These are phyloP conservation scores for Aphyosemion australe DNA, from an alignment of 2,113 vertebrate genomes.

Conservation along the genomic window DNA sequence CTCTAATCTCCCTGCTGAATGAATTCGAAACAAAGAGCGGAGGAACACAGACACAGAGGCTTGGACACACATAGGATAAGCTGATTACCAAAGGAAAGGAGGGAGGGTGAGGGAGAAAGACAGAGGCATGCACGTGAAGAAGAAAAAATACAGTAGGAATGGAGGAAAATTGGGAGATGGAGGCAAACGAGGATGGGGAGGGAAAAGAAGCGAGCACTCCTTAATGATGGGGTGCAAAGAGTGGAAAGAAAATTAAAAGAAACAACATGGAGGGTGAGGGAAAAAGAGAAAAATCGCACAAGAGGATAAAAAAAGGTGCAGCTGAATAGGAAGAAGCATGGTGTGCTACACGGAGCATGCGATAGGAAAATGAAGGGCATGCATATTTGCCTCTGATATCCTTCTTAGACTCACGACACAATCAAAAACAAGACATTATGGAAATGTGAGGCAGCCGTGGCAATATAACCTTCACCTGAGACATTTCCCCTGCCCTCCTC, in stretches of 20 bases:
- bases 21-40: constrained; percentile 77
- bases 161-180: constrained; percentile 19
- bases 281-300: constrained; percentile 13
- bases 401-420: constrained; percentile 41
- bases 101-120: constrained; percentile 46
- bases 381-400: constrained; percentile 59
- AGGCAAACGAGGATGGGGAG: constrained; percentile 21
- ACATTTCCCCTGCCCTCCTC: constrained; percentile 55
- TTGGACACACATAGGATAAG: constrained; percentile 81
- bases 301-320: constrained; percentile 22
- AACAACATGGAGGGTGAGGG: constrained; percentile 17
- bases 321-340: constrained; percentile 35
- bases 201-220: constrained; percentile 7
- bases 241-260: constrained; percentile 53
- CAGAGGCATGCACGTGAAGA: constrained; percentile 47
- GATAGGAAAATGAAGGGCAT: constrained; percentile 52
- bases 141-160: constrained; percentile 61
- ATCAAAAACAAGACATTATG: constrained; percentile 66
- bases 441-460: constrained; percentile 44
- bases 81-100: constrained; percentile 71
- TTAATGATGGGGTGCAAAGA: constrained; percentile 61
- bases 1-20: constrained; percentile 83
- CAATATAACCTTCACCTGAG: constrained; percentile 49
- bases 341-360: constrained; percentile 40
- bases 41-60: constrained; percentile 73